Conservation (phyloP, 1,140 invertebrate genomes). For the Brachystomella parvula region DNA sequence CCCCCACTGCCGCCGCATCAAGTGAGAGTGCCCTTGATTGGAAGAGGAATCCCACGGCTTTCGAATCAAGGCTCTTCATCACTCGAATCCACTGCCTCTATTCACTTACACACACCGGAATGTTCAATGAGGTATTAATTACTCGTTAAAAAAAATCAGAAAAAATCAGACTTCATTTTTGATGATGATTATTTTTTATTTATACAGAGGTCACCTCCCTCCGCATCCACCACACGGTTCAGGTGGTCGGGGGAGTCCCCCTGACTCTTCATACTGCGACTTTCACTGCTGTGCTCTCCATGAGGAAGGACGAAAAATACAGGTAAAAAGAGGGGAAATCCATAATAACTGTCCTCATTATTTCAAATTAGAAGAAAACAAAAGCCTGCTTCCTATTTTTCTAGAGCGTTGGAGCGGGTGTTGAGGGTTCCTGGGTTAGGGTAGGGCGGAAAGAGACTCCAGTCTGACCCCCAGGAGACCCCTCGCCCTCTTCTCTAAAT, state of each 20-base stretch:
- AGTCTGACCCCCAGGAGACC: slow-evolving; percentile 17
- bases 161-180: neutral
- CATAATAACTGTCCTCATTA: neutral
- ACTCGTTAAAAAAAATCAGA: neutral
- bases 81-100: slow-evolving; percentile 56
- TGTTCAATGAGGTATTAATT: slow-evolving; percentile 49
- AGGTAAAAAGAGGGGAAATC: slow-evolving; percentile 40
- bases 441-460: slow-evolving; percentile 26
- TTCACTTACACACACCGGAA: slow-evolving; percentile 75
- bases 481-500: slow-evolving; percentile 6
- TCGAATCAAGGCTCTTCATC: slow-evolving; percentile 59
- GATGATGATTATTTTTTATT: neutral
- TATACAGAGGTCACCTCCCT: slow-evolving; percentile 28
- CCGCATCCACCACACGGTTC: slow-evolving; percentile 40
- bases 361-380: neutral
- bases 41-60: slow-evolving; percentile 30
- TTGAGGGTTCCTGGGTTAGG: slow-evolving; percentile 23
- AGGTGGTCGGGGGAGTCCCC: slow-evolving; percentile 33
- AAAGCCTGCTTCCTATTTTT: neutral
- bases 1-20: slow-evolving; percentile 40
- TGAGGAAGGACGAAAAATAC: slow-evolving; percentile 80
- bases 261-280: slow-evolving; percentile 63
- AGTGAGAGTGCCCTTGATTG: slow-evolving; percentile 38
- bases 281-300: slow-evolving; percentile 90
- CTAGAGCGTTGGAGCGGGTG: slow-evolving; percentile 21